These are phyloP conservation scores for Zootoca vivipara DNA, from an alignment of 2,113 vertebrate genomes.

Conservation along the genomic window DNA sequence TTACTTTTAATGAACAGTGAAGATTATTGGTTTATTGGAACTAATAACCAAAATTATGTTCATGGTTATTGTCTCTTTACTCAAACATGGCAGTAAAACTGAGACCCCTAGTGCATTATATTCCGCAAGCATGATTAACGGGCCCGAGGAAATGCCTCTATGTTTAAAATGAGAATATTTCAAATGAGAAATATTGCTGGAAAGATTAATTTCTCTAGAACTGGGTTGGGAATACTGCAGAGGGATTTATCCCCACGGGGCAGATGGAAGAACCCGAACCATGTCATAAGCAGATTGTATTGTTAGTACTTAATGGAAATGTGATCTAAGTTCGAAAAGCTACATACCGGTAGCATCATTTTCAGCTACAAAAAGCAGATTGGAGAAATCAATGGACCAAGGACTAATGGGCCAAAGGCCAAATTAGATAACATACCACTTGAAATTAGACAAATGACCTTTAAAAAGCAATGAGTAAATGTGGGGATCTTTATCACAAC, in stretches of 20 bases:
- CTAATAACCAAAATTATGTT: constrained; percentile 24
- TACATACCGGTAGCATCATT: not conserved
- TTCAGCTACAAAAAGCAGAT: not conserved
- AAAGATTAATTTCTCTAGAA: not conserved
- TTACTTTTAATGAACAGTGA: constrained; percentile 17
- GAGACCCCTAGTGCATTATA: constrained; percentile 11
- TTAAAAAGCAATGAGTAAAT: not conserved
- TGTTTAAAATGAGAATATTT: constrained; percentile 8
- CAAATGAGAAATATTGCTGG: constrained; percentile 8
- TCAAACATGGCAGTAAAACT: constrained; percentile 16
- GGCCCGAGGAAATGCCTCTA: not conserved
- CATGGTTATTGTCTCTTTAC: constrained; percentile 25
- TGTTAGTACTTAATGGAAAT: not conserved
- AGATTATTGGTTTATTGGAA: constrained; percentile 26
- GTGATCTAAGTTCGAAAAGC: not conserved
- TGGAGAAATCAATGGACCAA: not conserved
- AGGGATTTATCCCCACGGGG: not conserved
- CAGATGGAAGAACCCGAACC: not conserved
- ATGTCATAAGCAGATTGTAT: not conserved
- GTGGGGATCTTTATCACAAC: too few species aligned
- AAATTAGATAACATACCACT: not conserved
- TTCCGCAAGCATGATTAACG: constrained; percentile 17
- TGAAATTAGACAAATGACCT: not conserved
- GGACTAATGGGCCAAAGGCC: not conserved
- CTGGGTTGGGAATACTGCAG: not conserved